A percentile compares a stretch with the other conserved stretches of the same genome.
Evolutionary conservation across 2,888 invertebrate genomes (phyloP).

Genomic region (Catotricha subobsoleta): DNA sequence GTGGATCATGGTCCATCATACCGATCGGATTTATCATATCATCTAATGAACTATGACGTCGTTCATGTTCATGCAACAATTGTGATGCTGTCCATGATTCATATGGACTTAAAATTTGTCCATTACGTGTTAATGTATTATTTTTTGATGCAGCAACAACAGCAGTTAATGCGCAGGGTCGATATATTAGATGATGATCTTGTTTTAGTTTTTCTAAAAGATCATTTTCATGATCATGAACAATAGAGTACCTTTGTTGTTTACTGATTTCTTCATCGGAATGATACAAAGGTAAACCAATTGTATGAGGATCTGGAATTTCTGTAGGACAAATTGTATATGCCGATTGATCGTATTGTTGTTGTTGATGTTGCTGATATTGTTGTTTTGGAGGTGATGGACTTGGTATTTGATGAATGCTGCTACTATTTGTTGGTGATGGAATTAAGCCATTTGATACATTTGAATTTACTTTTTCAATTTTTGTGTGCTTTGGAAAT

Average conservation of each 20-base stretch:
- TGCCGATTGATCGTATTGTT: constrained; percentile 16
- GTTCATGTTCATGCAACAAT: constrained; percentile 36
- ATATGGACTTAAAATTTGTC: constrained; percentile 33
- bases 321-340: constrained; percentile 13
- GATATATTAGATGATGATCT: constrained; percentile 12
- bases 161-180: constrained; percentile 21
- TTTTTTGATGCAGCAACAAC: constrained; percentile 25
- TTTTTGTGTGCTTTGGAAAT: background rate
- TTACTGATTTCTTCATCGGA: constrained; percentile 31
- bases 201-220: constrained; percentile 31
- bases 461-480: background rate
- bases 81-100: constrained; percentile 43
- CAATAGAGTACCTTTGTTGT: constrained; percentile 32
- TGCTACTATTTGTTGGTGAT: background rate
- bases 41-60: constrained; percentile 33
- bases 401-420: background rate
- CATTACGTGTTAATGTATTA: constrained; percentile 27
- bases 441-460: background rate
- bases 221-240: constrained; percentile 31
- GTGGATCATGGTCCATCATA: constrained; percentile 9
- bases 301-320: constrained; percentile 27
- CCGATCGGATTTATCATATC: constrained; percentile 14
- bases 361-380: constrained; percentile 10
- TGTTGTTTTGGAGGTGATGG: constrained; percentile 13
- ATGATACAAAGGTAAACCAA: constrained; percentile 30